Conservation (phyloP, 1,140 invertebrate genomes). For the Carcinoscorpius rotundicauda region DNA sequence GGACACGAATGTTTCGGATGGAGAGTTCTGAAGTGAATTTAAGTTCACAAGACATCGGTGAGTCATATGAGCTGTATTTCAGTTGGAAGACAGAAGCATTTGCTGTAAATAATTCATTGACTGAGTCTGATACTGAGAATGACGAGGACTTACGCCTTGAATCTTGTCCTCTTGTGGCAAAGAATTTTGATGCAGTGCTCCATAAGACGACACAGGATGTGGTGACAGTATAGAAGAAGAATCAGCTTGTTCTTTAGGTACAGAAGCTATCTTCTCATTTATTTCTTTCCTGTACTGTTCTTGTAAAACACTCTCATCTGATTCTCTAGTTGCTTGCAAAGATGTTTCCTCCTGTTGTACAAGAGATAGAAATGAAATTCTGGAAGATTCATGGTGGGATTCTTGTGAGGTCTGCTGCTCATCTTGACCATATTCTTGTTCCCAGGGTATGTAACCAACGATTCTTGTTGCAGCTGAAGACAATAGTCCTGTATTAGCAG, state of each 20-base stretch:
- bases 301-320: conserved; percentile 3
- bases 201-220: no score
- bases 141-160: no score
- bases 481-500: not conserved
- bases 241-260: no score
- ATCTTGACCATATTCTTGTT: conserved; percentile 11
- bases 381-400: no score
- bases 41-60: no score
- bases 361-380: no score
- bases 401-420: conserved; percentile 10
- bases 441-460: conserved; percentile 21
- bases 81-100: conserved; percentile 13
- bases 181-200: no score
- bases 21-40: no score
- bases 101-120: conserved; percentile 11
- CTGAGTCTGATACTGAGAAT: conserved; percentile 7
- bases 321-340: conserved; percentile 8
- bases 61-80: not conserved
- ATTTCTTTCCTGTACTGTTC: conserved; percentile 3
- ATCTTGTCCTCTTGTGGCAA: no score
- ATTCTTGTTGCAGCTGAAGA: conserved; percentile 14
- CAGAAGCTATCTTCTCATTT: no score
- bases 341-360: not conserved
- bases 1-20: no score
- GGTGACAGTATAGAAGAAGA: no score